Percentiles rank a stretch among this genome's conserved stretches.
phyloP scores from a whole-genome alignment of 2,888 invertebrate genomes.

The Drosophila merina region DNA sequence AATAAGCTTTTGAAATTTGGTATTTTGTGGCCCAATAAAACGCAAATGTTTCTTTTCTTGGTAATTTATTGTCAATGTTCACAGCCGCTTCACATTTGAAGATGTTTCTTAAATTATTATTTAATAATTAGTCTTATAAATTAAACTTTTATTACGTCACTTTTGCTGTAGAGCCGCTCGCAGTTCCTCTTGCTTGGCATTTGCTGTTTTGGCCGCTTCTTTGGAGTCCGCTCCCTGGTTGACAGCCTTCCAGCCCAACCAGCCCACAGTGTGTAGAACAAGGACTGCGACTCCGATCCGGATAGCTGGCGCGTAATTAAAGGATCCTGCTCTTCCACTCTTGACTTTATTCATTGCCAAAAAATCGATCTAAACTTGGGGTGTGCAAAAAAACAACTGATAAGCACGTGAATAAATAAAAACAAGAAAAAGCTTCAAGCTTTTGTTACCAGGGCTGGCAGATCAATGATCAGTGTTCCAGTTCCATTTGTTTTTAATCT shows the following conservation, averaged over 20 bases:
- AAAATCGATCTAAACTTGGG: constrained; percentile 14
- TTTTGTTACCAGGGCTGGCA: constrained; percentile 31
- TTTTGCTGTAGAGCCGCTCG: constrained; percentile 44
- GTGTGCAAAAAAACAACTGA: constrained; percentile 17
- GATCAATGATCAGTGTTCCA: background rate
- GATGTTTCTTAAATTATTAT: background rate
- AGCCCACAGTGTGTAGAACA: constrained; percentile 62
- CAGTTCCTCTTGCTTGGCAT: constrained; percentile 54
- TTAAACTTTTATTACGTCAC: constrained; percentile 8
- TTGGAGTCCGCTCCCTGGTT: constrained; percentile 31
- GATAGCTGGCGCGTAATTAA: constrained; percentile 55
- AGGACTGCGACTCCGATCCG: constrained; percentile 71
- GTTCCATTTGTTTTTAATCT: constrained; percentile 13
- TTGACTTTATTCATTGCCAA: constrained; percentile 48
- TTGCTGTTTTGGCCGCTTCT: constrained; percentile 19
- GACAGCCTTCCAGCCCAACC: constrained; percentile 66
- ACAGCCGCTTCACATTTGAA: background rate
- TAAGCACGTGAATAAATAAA: constrained; percentile 23
- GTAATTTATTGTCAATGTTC: background rate
- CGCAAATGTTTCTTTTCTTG: too few relatives aligned
- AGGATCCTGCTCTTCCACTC: constrained; percentile 8
- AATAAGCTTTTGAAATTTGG: background rate
- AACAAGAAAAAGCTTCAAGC: constrained; percentile 24
- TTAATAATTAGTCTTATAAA: constrained; percentile 5
- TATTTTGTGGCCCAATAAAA: too few relatives aligned